Evolutionary conservation across 2,113 vertebrate species (phyloP).

Genomic region (Larimichthys crocea): DNA sequence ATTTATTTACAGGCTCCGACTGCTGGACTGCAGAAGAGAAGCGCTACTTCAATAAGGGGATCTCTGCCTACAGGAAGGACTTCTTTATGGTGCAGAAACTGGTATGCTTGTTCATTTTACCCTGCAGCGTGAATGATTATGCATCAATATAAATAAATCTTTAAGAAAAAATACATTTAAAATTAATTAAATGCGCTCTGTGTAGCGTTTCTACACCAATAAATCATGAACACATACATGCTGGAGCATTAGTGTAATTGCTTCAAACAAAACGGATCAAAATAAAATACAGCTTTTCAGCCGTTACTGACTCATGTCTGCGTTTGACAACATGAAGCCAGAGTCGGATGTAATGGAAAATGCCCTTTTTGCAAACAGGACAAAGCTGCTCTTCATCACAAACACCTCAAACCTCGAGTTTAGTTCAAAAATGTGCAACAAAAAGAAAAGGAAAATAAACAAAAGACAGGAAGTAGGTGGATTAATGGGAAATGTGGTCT

Average conservation of each 20-base stretch:
- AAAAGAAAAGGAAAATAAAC: neutral
- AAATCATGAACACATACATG: neutral
- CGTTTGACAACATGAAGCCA: neutral
- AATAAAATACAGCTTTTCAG: neutral
- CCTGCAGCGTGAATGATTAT: neutral
- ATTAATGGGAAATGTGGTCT: constrained; percentile 32
- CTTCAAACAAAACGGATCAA: constrained; percentile 9
- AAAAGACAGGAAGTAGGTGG: constrained; percentile 13
- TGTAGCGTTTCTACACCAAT: neutral
- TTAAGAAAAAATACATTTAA: neutral
- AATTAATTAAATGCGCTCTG: neutral
- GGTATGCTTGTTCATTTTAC: constrained; percentile 78
- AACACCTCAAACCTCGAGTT: neutral
- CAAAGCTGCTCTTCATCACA: constrained; percentile 14
- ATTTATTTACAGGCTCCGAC: constrained; percentile 89
- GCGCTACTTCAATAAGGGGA: constrained; percentile 96
- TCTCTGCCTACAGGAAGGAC: constrained; percentile 96
- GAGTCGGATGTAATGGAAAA: constrained; percentile 32
- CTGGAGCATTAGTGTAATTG: constrained; percentile 1
- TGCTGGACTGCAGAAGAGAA: constrained; percentile 93
- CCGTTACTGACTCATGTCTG: neutral
- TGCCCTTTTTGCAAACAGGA: constrained; percentile 36
- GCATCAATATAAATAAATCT: neutral
- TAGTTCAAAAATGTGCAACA: neutral
- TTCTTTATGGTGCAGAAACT: constrained; percentile 98